These are phyloP conservation scores for Psephotus haematonotus DNA, from an alignment of 2,113 vertebrate genomes.

Conservation along the genomic window DNA sequence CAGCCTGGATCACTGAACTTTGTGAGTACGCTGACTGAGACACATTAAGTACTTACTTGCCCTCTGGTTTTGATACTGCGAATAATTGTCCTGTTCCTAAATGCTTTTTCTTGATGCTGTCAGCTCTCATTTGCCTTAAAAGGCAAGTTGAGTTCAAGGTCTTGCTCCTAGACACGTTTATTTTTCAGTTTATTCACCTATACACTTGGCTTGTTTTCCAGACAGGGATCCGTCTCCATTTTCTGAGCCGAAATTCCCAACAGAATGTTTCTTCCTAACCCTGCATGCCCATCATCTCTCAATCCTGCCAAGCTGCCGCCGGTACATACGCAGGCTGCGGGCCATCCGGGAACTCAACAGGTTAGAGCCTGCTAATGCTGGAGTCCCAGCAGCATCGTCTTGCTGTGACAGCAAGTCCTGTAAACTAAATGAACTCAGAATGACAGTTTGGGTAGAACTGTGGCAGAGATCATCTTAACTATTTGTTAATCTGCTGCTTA, in stretches of 20 bases:
- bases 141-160: neutral
- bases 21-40: constrained; percentile 75
- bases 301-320: constrained; percentile 92
- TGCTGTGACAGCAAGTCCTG: neutral
- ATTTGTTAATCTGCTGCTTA: neutral
- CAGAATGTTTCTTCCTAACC: constrained; percentile 97
- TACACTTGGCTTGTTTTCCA: constrained; percentile 31
- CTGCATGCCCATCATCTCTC: constrained; percentile 96
- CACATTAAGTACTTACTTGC: neutral
- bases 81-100: neutral
- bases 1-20: constrained; percentile 87
- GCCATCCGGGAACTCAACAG: constrained; percentile 97
- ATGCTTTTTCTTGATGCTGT: neutral
- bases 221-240: constrained; percentile 86
- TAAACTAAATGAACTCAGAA: accelerated
- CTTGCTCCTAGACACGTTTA: neutral
- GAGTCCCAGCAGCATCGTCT: neutral
- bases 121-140: neutral
- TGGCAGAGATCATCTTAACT: neutral
- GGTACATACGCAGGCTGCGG: constrained; percentile 92
- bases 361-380: constrained; percentile 56
- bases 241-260: constrained; percentile 96
- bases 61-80: neutral
- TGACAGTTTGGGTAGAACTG: accelerated
- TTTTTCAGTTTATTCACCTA: neutral